phyloP scores from a whole-genome alignment of 2,113 vertebrate species.

The Platichthys stellatus region DNA sequence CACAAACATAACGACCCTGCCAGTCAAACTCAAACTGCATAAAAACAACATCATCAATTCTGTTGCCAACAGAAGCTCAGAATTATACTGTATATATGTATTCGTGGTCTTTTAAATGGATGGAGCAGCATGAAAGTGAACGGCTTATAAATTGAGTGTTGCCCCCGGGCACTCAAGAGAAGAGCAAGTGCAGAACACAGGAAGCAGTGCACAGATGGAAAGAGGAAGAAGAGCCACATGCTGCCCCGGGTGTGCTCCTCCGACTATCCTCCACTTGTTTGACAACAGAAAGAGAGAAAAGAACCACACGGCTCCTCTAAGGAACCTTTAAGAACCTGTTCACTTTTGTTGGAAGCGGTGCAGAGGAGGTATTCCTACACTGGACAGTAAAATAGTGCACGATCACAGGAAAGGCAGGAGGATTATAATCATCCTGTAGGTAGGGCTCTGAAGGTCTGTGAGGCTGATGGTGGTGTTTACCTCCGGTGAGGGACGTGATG shows the following conservation, averaged over 20 bases:
- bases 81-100: no score
- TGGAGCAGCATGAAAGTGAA: background rate
- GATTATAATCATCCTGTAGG: background rate
- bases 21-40: no score
- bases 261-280: conserved; percentile 37
- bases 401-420: conserved; percentile 7
- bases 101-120: background rate
- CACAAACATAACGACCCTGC: no score
- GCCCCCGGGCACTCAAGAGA: background rate
- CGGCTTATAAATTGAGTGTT: background rate
- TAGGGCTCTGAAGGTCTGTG: no score
- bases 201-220: background rate
- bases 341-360: conserved; percentile 16
- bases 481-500: no score
- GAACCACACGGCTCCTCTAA: conserved; percentile 21
- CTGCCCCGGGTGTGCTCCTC: background rate
- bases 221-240: background rate
- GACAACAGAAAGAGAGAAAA: conserved; percentile 52
- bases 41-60: no score
- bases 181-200: background rate
- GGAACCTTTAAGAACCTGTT: conserved; percentile 33
- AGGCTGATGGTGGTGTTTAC: no score
- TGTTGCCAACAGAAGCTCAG: no score
- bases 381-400: background rate
- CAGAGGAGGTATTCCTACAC: background rate